Conservation (phyloP, 1,140 invertebrate species). For the Drosophila rufa region DNA sequence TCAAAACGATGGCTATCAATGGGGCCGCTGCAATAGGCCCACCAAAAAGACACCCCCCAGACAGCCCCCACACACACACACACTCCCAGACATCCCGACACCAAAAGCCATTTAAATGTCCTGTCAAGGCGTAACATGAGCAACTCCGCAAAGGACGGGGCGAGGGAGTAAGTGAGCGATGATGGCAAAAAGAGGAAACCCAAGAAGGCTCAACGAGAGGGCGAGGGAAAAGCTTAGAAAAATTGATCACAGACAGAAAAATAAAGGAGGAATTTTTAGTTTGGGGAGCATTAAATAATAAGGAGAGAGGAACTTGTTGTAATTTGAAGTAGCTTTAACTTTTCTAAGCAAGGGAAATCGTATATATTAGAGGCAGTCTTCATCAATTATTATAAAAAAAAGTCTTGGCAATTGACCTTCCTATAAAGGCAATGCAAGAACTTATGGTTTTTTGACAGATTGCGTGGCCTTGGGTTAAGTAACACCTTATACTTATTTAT, state of each 20-base stretch:
- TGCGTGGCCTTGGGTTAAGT: no score
- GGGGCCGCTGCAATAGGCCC: conserved; percentile 18
- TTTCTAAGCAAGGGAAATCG: neutral
- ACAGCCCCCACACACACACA: neutral
- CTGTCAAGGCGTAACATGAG: conserved; percentile 46
- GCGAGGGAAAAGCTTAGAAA: conserved; percentile 11
- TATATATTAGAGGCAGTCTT: no score
- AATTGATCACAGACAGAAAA: neutral
- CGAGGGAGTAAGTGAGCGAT: neutral
- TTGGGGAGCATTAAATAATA: no score
- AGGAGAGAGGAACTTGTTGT: neutral
- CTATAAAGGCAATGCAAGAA: no score
- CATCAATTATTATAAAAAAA: no score
- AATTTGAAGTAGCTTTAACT: no score
- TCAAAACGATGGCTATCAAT: conserved; percentile 40
- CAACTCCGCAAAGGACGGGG: conserved; percentile 13
- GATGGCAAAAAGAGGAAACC: neutral
- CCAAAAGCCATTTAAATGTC: conserved; percentile 52
- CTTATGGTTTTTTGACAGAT: no score
- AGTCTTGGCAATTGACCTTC: no score
- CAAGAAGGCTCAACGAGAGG: neutral
- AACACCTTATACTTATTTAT: no score
- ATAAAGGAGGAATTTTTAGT: accelerated
- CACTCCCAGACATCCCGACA: conserved; percentile 25
- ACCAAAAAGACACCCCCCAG: neutral